phyloP scores from a whole-genome alignment of 2,797 vertebrate species.

The Phoxinus dragarum region DNA sequence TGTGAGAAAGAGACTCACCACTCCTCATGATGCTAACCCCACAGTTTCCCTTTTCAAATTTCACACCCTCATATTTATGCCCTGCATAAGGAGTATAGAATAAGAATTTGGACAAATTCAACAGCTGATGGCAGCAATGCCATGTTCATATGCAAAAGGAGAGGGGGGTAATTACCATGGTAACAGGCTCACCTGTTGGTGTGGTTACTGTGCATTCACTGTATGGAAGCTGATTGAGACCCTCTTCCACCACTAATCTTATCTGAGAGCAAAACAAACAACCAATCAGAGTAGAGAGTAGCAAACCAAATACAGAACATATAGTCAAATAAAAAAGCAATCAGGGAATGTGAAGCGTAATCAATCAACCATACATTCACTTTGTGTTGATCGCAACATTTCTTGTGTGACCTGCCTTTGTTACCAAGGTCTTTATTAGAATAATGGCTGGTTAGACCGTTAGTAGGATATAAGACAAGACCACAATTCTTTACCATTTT shows the following conservation, averaged over 20 bases:
- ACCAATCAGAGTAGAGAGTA: neutral
- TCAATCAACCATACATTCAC: neutral
- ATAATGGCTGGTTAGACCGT: neutral
- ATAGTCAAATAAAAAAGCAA: neutral
- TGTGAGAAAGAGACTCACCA: conserved; percentile 73
- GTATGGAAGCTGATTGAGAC: conserved; percentile 87
- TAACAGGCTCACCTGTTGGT: conserved; percentile 81
- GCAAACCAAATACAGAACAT: neutral
- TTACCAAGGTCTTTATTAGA: neutral
- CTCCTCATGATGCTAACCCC: conserved; percentile 92
- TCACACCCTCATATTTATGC: conserved; percentile 88
- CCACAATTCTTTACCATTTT: neutral
- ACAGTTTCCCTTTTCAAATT: conserved; percentile 90
- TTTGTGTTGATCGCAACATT: neutral
- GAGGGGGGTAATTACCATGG: neutral
- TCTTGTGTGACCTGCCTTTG: neutral
- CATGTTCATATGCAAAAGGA: too few relatives aligned
- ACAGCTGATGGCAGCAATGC: neutral
- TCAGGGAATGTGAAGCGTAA: neutral
- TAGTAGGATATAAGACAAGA: neutral
- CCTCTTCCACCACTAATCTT: conserved; percentile 88
- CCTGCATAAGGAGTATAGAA: conserved; percentile 68
- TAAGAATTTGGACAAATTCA: neutral
- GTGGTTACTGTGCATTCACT: conserved; percentile 88
- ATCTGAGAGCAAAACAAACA: conserved; percentile 73